Evolutionary conservation across 2,888 invertebrate species (phyloP), one percentile per base, ranked within the genome.

Genomic region (Ypsolopha scabrella): DNA sequence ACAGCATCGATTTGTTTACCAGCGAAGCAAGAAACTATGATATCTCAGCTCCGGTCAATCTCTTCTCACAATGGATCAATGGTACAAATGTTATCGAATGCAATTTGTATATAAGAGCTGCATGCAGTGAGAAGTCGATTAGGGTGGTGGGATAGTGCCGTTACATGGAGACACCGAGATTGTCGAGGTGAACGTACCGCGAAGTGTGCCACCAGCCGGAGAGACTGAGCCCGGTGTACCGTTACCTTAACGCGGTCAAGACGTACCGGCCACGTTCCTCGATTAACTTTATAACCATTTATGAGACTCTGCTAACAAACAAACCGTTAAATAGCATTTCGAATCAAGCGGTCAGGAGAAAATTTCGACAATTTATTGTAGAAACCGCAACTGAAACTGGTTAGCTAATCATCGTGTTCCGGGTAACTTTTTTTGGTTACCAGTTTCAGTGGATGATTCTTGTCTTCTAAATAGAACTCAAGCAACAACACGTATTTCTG

Each of bases 201-300:
- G 64, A 85, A 83, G 82, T 85, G 83, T 85, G 85, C 80, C 86
- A 81, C 77, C 74, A 71, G 79, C 71, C 75, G 70, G 76, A 81
- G 82, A 83, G 37, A 82, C 80, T 80, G 76, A 75, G 77, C 71
- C 75, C 75, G 73, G 70, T 83, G 35, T 50, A 86, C 85, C 85
- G 85, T 86, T 86, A 86, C 70, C 72, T 80, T 80, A 83, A 80
- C 82, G 83, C 85, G 85, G 85, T 83, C 83, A 85, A 75, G 77
- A 77, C 64, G 71, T 80, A 75, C 68, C 64, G 63, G 37, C 48
- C 10, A 7, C 48, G 38, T 8, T 24, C 13, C n/a, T 13, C 37
- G 37, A 48, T 38, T 38, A 11, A 13, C 36, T 39, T 37, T 46
- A 33, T 46, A 11, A 33, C 33, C 46, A 36, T 46, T 46, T 4